phyloP scores from a whole-genome alignment of 1,140 invertebrate species.

The Neodiprion pinetum region DNA sequence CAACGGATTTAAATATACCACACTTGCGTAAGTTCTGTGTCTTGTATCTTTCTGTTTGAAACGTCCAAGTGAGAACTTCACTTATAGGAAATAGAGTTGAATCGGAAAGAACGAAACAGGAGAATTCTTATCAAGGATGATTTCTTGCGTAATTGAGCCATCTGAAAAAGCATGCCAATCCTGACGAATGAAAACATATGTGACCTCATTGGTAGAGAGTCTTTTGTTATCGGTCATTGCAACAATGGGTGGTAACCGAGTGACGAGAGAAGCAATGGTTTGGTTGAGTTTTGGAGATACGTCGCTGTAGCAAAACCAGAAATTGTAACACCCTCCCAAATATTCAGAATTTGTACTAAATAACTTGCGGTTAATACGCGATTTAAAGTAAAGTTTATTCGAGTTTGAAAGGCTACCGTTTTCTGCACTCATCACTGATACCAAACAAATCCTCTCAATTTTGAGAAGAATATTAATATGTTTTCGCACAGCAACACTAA shows the following conservation, averaged over 20 bases:
- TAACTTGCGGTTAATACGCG: not conserved
- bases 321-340: not conserved
- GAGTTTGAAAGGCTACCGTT: not conserved
- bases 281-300: not conserved
- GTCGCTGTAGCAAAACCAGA: not conserved
- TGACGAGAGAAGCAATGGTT: not conserved
- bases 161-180: no score
- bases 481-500: constrained; percentile 5
- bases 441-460: not conserved
- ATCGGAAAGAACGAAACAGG: no score
- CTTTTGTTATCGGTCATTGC: not conserved
- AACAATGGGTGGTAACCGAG: constrained; percentile 6
- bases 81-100: no score
- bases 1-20: no score
- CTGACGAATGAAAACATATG: not conserved
- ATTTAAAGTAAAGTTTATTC: not conserved
- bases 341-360: not conserved
- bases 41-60: no score
- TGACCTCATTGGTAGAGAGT: not conserved
- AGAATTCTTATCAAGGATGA: no score
- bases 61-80: no score
- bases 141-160: no score
- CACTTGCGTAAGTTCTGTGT: no score
- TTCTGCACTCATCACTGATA: not conserved
- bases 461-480: not conserved